Base-by-base conservation (phyloP, 1,140 invertebrate species). In the Lethrus apterus region DNA sequence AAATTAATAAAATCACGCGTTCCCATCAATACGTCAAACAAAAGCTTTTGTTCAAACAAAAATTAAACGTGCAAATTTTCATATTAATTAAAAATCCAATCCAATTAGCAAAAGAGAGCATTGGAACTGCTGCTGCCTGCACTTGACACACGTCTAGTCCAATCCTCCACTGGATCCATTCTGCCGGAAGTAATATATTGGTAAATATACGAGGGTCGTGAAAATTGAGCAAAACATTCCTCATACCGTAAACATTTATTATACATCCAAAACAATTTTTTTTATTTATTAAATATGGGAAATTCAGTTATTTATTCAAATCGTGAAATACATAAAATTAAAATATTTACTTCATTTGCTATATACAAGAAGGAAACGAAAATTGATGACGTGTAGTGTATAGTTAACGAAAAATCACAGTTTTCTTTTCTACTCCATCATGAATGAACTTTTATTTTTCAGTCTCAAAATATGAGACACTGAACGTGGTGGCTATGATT, bases 21-120 rank as follows among this genome's bases (percentile, higher is more conserved):
- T 42, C 24, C 21, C 40, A 33, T 49, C 51, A 42, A 53, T 53
- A 53, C 43, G 30, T 44, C 47, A 32, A 46, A 52, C 41, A 14
- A 30, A 49, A 9, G 17, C 44, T 35, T 45, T 52, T 48, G 42
- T 50, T 44, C 40, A 42, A 26, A 40, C 31, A 46, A 41, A 34
- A 50, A 54, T 54, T 54, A 50, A 54, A 50, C 34, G 55, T 52
- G 53, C 51, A 52, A 60, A 64, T 59, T 61, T 64, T 64, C 55
- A 59, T 59, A 62, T 64, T 64, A 64, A 64, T 64, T 64, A 64
- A 64, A 64, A 64, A 62, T 60, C 59, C 56, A 55, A 64, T 64
- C 62, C 62, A 64, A 64, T 64, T 64, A 64, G 58, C 55, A 60
- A 50, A 50, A 60, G 59, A 59, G 58, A 36, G 35, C 58, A 58